Conservation (phyloP, 2,888 invertebrate genomes). For the Leuctra nigra region DNA sequence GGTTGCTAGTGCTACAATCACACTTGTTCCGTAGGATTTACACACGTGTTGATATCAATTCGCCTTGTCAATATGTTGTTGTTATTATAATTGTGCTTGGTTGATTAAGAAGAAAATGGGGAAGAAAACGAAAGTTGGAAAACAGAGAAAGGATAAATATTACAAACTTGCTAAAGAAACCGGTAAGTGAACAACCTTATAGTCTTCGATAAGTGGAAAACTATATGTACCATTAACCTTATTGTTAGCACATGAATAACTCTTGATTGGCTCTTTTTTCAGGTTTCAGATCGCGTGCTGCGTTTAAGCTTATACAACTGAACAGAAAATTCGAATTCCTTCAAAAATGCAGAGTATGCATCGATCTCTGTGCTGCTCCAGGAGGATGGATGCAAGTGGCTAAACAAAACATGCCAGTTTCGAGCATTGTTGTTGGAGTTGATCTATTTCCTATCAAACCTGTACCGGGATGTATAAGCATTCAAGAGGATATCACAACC, state of each 20-base stretch:
- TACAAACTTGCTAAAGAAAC: slow-evolving; percentile 98
- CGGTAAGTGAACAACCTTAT: slow-evolving; percentile 50
- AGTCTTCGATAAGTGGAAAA: no score
- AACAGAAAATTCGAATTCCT: slow-evolving; percentile 97
- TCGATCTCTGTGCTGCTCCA: slow-evolving; percentile 98
- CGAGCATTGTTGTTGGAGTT: slow-evolving; percentile 89
- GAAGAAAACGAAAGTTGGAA: slow-evolving; percentile 93
- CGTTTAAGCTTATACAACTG: slow-evolving; percentile 97
- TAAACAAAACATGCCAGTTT: slow-evolving; percentile 94
- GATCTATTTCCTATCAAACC: slow-evolving; percentile 92
- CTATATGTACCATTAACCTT: background rate
- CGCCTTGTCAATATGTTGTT: background rate
- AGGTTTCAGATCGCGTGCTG: slow-evolving; percentile 96
- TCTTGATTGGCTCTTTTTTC: slow-evolving; percentile 24
- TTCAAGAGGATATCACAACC: slow-evolving; percentile 94
- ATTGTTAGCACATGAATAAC: no score
- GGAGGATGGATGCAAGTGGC: slow-evolving; percentile 99
- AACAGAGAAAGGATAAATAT: slow-evolving; percentile 96
- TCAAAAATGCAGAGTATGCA: slow-evolving; percentile 90
- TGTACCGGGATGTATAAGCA: slow-evolving; percentile 81
- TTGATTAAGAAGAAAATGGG: slow-evolving; percentile 59
- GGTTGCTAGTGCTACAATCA: background rate
- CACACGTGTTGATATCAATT: background rate
- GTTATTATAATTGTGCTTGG: background rate
- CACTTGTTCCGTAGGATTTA: background rate